These are phyloP conservation scores for Euwallacea similis DNA, from an alignment of 1,140 invertebrate species.

Conservation along the genomic window DNA sequence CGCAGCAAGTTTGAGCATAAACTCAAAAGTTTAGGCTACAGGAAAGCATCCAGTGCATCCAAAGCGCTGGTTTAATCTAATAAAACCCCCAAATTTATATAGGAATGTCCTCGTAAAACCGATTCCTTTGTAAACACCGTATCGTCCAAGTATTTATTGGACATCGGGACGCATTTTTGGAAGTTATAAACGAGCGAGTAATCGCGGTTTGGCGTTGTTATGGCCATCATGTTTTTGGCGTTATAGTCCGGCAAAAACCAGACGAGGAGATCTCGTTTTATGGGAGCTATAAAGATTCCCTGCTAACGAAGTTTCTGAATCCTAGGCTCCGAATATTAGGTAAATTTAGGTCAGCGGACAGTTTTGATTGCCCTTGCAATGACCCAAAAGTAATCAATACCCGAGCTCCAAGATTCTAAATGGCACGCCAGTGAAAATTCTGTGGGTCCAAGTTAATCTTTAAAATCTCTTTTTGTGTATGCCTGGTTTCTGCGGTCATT, in stretches of 20 bases:
- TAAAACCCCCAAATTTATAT: constrained; percentile 31
- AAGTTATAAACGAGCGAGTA: constrained; percentile 16
- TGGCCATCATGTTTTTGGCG: constrained; percentile 9
- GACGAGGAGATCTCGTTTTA: constrained; percentile 9
- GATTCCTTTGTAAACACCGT: constrained; percentile 26
- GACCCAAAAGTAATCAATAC: background rate
- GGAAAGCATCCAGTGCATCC: constrained; percentile 17
- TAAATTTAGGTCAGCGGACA: constrained; percentile 1
- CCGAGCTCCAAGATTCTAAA: background rate
- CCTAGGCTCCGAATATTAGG: background rate
- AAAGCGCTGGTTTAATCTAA: constrained; percentile 14
- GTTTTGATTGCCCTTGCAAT: background rate
- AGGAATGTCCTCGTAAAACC: constrained; percentile 22
- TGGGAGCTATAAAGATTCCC: constrained; percentile 11
- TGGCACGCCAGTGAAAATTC: background rate
- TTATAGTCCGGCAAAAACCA: background rate
- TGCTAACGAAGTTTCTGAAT: constrained; percentile 5
- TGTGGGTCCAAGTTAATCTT: background rate
- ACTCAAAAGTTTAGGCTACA: constrained; percentile 11
- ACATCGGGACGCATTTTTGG: constrained; percentile 24
- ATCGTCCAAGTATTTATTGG: constrained; percentile 21
- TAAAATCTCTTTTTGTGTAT: constrained; percentile 3
- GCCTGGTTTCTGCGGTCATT: constrained; percentile 15
- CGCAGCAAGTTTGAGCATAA: constrained; percentile 15
- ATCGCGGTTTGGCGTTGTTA: constrained; percentile 6